phyloP scores from a whole-genome alignment of 1,140 invertebrate genomes.

The Odontomachus brunneus region DNA sequence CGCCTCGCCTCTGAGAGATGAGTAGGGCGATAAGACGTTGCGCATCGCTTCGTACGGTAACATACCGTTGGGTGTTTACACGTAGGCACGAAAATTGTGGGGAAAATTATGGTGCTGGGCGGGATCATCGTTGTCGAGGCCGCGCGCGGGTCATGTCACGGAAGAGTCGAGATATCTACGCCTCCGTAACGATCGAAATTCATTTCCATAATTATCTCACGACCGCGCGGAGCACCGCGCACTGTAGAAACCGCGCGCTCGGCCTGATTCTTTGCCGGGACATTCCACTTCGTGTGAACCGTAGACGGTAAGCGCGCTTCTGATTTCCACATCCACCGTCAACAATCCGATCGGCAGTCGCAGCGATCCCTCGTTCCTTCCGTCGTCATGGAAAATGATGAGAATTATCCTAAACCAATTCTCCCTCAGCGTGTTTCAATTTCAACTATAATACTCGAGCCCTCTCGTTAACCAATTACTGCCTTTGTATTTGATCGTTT shows the following conservation, averaged over 20 bases:
- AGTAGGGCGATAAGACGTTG: neutral
- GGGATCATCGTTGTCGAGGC: slow-evolving; percentile 57
- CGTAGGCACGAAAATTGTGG: slow-evolving; percentile 77
- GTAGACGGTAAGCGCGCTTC: slow-evolving; percentile 31
- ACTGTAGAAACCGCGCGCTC: slow-evolving; percentile 31
- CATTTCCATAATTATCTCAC: slow-evolving; percentile 82
- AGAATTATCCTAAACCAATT: neutral
- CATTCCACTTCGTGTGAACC: slow-evolving; percentile 60
- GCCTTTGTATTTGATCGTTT: neutral
- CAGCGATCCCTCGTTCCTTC: neutral
- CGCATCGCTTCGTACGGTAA: slow-evolving; percentile 7
- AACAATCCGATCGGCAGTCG: neutral
- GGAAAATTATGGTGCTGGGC: slow-evolving; percentile 70
- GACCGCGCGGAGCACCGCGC: slow-evolving; percentile 60
- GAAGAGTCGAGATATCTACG: slow-evolving; percentile 68
- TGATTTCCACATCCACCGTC: slow-evolving; percentile 9
- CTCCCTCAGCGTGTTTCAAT: neutral
- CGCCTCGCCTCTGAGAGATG: neutral
- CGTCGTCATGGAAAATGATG: neutral
- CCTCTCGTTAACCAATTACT: neutral
- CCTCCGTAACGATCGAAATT: slow-evolving; percentile 79
- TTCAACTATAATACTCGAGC: neutral
- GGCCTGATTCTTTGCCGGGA: slow-evolving; percentile 56
- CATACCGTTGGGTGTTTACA: slow-evolving; percentile 72
- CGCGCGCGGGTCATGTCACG: slow-evolving; percentile 72